These are phyloP conservation scores for Tridacna crocea DNA, from an alignment of 2,888 invertebrate genomes.

Conservation along the genomic window DNA sequence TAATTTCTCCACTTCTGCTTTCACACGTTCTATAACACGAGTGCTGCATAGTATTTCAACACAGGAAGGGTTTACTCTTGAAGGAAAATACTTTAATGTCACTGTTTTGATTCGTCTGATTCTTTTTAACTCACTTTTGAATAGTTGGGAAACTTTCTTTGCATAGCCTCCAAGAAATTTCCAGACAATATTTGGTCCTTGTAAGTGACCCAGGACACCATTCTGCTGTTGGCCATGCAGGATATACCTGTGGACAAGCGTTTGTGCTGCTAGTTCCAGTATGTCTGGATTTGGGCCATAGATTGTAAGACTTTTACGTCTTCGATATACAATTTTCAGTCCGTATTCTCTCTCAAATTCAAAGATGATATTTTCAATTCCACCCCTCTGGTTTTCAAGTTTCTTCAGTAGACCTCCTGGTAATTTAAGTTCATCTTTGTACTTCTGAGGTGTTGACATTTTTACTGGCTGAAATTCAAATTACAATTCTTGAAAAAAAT, in stretches of 20 bases:
- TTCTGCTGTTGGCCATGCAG: constrained; percentile 42
- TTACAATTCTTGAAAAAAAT: background rate
- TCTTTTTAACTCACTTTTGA: constrained; percentile 41
- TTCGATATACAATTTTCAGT: constrained; percentile 43
- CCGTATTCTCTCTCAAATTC: constrained; percentile 55
- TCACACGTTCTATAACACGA: constrained; percentile 42
- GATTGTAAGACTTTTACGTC: constrained; percentile 87
- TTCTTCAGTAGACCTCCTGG: constrained; percentile 49
- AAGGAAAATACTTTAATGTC: constrained; percentile 43
- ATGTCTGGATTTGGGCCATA: constrained; percentile 53
- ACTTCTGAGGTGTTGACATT: constrained; percentile 12
- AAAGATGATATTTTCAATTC: constrained; percentile 44
- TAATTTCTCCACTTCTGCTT: constrained; percentile 52
- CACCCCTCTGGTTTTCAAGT: constrained; percentile 47
- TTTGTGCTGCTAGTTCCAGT: constrained; percentile 54
- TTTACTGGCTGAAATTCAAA: constrained; percentile 8
- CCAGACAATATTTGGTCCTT: constrained; percentile 59
- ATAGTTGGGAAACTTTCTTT: constrained; percentile 55
- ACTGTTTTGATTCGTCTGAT: constrained; percentile 48
- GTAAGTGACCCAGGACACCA: constrained; percentile 50
- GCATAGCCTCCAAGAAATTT: constrained; percentile 56
- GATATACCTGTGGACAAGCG: constrained; percentile 49
- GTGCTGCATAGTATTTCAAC: constrained; percentile 55
- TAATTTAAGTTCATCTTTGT: constrained; percentile 49
- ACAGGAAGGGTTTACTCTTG: constrained; percentile 42